These are phyloP conservation scores for Abscondita cerata DNA, from an alignment of 2,888 invertebrate genomes.

Conservation along the genomic window DNA sequence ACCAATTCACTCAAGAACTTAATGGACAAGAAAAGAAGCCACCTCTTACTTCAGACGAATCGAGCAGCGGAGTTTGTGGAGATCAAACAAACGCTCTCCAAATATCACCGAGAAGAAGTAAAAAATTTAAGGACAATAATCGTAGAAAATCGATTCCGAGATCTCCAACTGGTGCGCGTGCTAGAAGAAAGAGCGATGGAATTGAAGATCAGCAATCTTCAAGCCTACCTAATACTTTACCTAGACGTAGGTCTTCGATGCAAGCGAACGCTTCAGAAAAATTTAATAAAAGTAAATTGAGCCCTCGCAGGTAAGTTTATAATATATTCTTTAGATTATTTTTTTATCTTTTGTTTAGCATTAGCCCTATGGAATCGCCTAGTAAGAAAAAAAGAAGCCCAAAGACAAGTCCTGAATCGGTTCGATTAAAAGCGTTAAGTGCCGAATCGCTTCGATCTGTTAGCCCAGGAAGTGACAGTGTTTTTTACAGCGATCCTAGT, in stretches of 20 bases:
- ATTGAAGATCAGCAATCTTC: constrained; percentile 54
- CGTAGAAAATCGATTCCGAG: constrained; percentile 69
- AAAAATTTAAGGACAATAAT: constrained; percentile 70
- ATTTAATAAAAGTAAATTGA: constrained; percentile 43
- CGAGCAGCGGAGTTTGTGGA: constrained; percentile 54
- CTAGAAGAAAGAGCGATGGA: constrained; percentile 46
- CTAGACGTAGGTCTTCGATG: constrained; percentile 67
- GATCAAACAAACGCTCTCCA: constrained; percentile 42
- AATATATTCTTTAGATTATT: background rate
- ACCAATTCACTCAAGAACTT: constrained; percentile 36
- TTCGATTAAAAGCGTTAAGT: constrained; percentile 78
- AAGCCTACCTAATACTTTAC: constrained; percentile 62
- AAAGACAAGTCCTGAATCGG: constrained; percentile 58
- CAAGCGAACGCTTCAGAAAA: constrained; percentile 54
- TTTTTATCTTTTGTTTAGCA: constrained; percentile 6
- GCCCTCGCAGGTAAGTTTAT: constrained; percentile 51
- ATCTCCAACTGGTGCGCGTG: constrained; percentile 62
- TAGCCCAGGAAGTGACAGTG: constrained; percentile 89
- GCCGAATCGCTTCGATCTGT: constrained; percentile 89
- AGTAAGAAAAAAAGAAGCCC: constrained; percentile 43
- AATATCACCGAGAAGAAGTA: constrained; percentile 66
- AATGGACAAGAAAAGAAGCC: constrained; percentile 33
- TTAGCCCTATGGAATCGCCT: constrained; percentile 64
- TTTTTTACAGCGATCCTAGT: constrained; percentile 85
- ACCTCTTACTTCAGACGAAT: constrained; percentile 58